Evolutionary conservation across 2,888 invertebrate species (phyloP).

Genomic region (Nomada ruficornis): DNA sequence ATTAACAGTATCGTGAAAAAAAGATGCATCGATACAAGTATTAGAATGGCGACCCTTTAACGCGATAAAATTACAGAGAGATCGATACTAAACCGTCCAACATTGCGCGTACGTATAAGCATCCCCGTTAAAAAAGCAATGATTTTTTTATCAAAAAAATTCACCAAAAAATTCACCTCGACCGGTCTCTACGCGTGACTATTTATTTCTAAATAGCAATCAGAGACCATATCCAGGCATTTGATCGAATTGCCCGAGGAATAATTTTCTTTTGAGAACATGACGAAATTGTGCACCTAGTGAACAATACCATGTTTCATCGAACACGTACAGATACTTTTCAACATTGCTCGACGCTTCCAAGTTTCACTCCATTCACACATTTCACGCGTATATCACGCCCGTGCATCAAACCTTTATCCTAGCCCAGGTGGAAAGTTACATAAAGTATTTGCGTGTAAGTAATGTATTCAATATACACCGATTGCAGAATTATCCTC

Average conservation of each 20-base stretch:
- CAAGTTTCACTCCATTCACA: background rate
- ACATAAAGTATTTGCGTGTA: background rate
- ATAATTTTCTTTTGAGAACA: background rate
- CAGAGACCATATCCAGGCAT: background rate
- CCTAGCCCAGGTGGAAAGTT: background rate
- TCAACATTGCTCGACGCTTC: background rate
- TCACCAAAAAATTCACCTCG: background rate
- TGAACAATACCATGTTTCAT: constrained; percentile 31
- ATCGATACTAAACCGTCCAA: background rate
- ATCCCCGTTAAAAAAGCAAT: background rate
- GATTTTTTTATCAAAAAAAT: background rate
- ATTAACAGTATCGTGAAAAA: no score
- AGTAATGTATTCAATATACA: background rate
- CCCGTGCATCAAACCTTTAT: background rate
- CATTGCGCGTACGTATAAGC: background rate
- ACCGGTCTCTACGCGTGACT: background rate
- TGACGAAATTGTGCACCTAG: constrained; percentile 2
- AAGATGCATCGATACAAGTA: no score
- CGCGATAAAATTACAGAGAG: background rate
- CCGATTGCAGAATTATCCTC: background rate
- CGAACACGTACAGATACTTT: constrained; percentile 17
- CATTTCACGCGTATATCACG: background rate
- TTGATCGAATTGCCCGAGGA: constrained; percentile 8
- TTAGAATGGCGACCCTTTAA: background rate
- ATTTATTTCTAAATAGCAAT: constrained; percentile 50